Conservation (phyloP, 2,797 vertebrate species). For the Heteromormyrus szaboi region DNA sequence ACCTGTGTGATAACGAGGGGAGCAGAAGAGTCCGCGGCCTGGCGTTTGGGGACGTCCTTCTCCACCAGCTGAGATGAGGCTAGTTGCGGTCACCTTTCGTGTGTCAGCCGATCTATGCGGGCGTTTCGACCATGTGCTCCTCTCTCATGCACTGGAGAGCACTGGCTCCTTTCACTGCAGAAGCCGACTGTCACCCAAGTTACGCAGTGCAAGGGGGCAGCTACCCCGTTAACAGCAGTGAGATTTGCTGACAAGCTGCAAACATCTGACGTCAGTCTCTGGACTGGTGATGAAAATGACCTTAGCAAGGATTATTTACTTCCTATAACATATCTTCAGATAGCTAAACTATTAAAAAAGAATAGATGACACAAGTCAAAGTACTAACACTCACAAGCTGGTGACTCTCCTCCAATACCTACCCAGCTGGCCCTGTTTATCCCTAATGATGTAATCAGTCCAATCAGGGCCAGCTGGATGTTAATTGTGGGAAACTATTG, state of each 20-base stretch:
- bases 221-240: background rate
- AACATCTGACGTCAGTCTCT: background rate
- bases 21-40: background rate
- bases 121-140: background rate
- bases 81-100: background rate
- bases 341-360: background rate
- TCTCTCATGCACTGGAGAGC: background rate
- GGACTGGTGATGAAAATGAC: background rate
- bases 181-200: background rate
- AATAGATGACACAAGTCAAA: background rate
- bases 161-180: background rate
- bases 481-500: background rate
- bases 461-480: background rate
- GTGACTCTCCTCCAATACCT: background rate
- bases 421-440: background rate
- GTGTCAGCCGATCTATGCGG: background rate
- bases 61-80: background rate
- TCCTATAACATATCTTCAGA: background rate
- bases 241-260: background rate
- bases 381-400: background rate
- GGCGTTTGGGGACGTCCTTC: background rate
- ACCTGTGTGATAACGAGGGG: background rate
- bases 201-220: background rate
- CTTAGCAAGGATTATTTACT: background rate
- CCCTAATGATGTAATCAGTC: background rate